Evolutionary conservation across 1,140 invertebrate species (phyloP).

Genomic region (Amphibalanus amphitrite): DNA sequence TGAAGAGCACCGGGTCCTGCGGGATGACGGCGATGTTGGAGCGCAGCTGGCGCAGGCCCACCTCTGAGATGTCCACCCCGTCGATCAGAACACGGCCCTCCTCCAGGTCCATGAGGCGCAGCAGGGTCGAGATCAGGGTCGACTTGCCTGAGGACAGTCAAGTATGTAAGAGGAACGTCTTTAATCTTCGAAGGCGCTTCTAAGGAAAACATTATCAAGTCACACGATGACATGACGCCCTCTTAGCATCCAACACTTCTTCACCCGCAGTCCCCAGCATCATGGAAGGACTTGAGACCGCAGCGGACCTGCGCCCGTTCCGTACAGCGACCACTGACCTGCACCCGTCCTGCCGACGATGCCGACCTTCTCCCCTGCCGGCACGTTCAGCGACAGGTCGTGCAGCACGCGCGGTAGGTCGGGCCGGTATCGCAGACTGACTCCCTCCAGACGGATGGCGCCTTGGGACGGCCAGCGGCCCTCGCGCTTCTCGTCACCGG

Average conservation of each 20-base stretch:
- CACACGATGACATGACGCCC: too few relatives aligned
- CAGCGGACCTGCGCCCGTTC: too few relatives aligned
- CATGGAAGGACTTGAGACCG: too few relatives aligned
- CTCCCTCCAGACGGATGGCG: slow-evolving; percentile 25
- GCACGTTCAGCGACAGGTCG: slow-evolving; percentile 27
- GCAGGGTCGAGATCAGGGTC: slow-evolving; percentile 22
- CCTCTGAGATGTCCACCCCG: slow-evolving; percentile 23
- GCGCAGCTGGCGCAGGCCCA: slow-evolving; percentile 30
- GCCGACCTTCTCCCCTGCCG: slow-evolving; percentile 31
- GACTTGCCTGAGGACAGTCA: slow-evolving; percentile 27
- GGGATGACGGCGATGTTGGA: slow-evolving; percentile 28
- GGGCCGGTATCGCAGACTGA: slow-evolving; percentile 27
- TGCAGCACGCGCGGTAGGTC: slow-evolving; percentile 28
- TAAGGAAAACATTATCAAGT: too few relatives aligned
- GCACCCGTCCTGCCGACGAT: slow-evolving; percentile 23
- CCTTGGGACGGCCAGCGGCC: slow-evolving; percentile 29
- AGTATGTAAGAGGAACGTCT: too few relatives aligned
- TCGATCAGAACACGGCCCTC: slow-evolving; percentile 24
- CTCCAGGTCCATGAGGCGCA: slow-evolving; percentile 22
- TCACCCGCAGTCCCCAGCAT: too few relatives aligned
- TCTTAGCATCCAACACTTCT: too few relatives aligned
- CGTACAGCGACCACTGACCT: too few relatives aligned
- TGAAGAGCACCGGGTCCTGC: slow-evolving; percentile 32
- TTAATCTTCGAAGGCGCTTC: too few relatives aligned
- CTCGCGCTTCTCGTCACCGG: neutral